Evolutionary conservation across 1,140 invertebrate genomes (phyloP), one percentile per base, ranked within the genome.

Genomic region (Orussus abietinus): DNA sequence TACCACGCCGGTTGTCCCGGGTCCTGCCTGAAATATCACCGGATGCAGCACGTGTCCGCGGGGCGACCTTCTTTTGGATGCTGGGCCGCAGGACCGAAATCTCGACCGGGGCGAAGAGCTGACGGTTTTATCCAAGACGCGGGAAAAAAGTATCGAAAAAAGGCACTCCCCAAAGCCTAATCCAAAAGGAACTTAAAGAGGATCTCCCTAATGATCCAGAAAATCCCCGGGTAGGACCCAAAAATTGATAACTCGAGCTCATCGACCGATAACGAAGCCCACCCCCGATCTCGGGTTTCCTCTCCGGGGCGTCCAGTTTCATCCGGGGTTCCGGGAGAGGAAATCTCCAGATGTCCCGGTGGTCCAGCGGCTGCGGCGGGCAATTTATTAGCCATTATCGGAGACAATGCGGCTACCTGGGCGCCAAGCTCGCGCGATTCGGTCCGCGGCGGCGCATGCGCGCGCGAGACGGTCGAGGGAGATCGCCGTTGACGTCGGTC

Each of bases 351-450:
- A 32, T 18, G 25, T 44, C 46, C 35, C 49, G 62, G 63, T 67
- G 66, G 61, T 64, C 62, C 38, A 37, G 5, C 14, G 14, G 25
- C 4, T 1, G 47, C 44, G 30, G 31, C 44, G 54, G 49, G 52
- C 57, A 64, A 71, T 70, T 70, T 69, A 71, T 72, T 71, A 70
- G 56, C 61, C 59, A 67, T 65, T 71, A 72, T 72, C 63, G 55
- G 57, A 61, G 54, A 69, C 63, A 61, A 69, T 65, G 63, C 60
- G 38, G 62, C 66, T 67, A 70, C 64, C 58, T 66, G 59, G 45
- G 58, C 51, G 57, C 52, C 45, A 51, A 57, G 37, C 22, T 7
- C n/a, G 25, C 20, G 37, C 37, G 20, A 11, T 15, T n/a, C n/a
- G n/a, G 10, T 26, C 30, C 7, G 20, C 18, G 38, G 38, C n/a